Percentiles rank a stretch among this genome's conserved stretches.
These are phyloP conservation scores for Phragmatobia fuliginosa DNA, from an alignment of 2,888 invertebrate species.

Conservation along the genomic window DNA sequence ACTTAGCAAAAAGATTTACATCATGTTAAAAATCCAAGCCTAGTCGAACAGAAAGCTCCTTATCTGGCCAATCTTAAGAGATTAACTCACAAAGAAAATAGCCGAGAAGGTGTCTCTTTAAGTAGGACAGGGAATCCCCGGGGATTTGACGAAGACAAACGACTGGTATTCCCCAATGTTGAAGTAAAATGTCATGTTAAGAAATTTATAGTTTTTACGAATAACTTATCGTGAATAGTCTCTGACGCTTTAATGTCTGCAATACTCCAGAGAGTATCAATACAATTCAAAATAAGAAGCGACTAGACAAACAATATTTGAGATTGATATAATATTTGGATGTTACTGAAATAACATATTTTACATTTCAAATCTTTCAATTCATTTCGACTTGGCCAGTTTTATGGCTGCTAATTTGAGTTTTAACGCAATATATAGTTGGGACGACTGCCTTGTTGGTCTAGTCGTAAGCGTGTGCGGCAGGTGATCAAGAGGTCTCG, in stretches of 20 bases:
- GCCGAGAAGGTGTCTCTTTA: slow-evolving; percentile 36
- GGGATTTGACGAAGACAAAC: slow-evolving; percentile 63
- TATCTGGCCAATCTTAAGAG: slow-evolving; percentile 35
- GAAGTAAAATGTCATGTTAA: slow-evolving; percentile 35
- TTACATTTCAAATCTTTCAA: neutral
- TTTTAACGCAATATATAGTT: neutral
- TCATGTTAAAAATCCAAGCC: slow-evolving; percentile 15
- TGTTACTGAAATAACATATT: too few relatives aligned
- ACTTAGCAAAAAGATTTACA: slow-evolving; percentile 14
- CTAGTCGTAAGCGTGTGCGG: too few relatives aligned
- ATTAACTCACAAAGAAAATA: slow-evolving; percentile 42
- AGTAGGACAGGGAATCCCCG: slow-evolving; percentile 36
- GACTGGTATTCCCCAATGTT: slow-evolving; percentile 48
- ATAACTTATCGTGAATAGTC: slow-evolving; percentile 23
- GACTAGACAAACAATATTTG: neutral
- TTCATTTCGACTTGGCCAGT: neutral
- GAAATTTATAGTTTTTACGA: slow-evolving; percentile 49
- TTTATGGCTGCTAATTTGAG: neutral
- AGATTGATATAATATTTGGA: too few relatives aligned
- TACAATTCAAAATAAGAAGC: neutral
- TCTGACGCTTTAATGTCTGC: slow-evolving; percentile 8
- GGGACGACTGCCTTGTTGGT: too few relatives aligned
- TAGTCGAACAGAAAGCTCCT: slow-evolving; percentile 26
- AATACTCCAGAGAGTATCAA: slow-evolving; percentile 8
- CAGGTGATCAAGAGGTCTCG: too few relatives aligned